These are phyloP conservation scores for Oophaga pumilio DNA, from an alignment of 2,113 vertebrate genomes.

Conservation along the genomic window DNA sequence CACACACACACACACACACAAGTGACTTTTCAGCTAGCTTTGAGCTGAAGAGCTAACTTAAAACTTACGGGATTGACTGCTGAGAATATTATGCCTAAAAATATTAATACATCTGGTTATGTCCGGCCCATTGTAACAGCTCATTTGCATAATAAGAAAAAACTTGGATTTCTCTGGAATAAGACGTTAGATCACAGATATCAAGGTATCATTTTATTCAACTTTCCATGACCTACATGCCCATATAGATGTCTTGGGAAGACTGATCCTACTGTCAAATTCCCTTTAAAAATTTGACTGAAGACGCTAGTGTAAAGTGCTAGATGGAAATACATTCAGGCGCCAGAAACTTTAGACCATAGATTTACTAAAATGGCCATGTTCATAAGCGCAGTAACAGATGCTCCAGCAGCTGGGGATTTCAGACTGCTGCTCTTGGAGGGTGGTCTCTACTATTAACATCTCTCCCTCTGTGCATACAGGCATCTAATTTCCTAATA, in stretches of 20 bases:
- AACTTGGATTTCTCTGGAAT: no score
- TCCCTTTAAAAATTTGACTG: not conserved
- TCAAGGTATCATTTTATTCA: no score
- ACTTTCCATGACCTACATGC: no score
- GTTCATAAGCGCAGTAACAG: slow-evolving; percentile 31
- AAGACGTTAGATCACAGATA: no score
- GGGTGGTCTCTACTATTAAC: slow-evolving; percentile 23
- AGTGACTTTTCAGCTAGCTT: not conserved
- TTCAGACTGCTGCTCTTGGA: slow-evolving; percentile 2
- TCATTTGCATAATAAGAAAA: no score
- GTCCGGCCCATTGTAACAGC: no score
- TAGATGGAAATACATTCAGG: slow-evolving; percentile 2
- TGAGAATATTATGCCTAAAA: not conserved
- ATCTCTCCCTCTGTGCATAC: not conserved
- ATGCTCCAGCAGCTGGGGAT: slow-evolving; percentile 36
- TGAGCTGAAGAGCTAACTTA: not conserved
- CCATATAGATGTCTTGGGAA: no score
- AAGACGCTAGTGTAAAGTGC: not conserved
- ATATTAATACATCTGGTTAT: no score
- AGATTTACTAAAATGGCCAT: slow-evolving; percentile 23
- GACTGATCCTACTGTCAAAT: no score
- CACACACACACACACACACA: not conserved
- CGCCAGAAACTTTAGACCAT: slow-evolving; percentile 26
- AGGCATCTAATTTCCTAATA: slow-evolving; percentile 15
- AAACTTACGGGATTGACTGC: not conserved